Conservation (phyloP, 2,113 vertebrate genomes). For the Tapirus terrestris region DNA sequence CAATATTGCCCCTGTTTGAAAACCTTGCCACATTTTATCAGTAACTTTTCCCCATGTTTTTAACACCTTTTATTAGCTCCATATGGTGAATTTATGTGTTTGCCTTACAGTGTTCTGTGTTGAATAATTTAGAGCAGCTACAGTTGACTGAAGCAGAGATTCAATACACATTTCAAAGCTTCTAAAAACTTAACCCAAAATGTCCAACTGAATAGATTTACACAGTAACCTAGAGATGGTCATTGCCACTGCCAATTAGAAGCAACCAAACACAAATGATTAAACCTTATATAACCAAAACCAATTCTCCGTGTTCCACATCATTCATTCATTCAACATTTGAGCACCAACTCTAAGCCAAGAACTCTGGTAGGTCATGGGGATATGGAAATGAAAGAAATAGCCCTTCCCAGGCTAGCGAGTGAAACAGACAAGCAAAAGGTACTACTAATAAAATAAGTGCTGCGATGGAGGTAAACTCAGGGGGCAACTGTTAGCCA, state of each 20-base stretch:
- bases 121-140: conserved; percentile 58
- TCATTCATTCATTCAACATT: background rate
- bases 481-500: background rate
- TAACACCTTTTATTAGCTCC: conserved; percentile 64
- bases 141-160: conserved; percentile 26
- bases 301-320: background rate
- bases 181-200: conserved; percentile 38
- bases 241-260: background rate
- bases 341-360: background rate
- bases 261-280: conserved; percentile 33
- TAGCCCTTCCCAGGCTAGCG: background rate
- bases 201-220: conserved; percentile 5
- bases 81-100: conserved; percentile 38
- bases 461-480: background rate
- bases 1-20: conserved; percentile 35
- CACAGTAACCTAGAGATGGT: background rate
- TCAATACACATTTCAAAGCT: conserved; percentile 18
- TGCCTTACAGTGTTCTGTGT: conserved; percentile 42
- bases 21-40: conserved; percentile 53
- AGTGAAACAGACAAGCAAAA: conserved; percentile 23
- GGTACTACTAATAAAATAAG: background rate
- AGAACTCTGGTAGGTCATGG: background rate
- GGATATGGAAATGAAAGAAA: background rate
- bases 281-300: background rate
- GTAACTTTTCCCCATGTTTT: conserved; percentile 16